A percentile compares a stretch with the other conserved stretches of the same genome.
Evolutionary conservation across 2,113 vertebrate genomes (phyloP).

Genomic region (Saccopteryx leptura): DNA sequence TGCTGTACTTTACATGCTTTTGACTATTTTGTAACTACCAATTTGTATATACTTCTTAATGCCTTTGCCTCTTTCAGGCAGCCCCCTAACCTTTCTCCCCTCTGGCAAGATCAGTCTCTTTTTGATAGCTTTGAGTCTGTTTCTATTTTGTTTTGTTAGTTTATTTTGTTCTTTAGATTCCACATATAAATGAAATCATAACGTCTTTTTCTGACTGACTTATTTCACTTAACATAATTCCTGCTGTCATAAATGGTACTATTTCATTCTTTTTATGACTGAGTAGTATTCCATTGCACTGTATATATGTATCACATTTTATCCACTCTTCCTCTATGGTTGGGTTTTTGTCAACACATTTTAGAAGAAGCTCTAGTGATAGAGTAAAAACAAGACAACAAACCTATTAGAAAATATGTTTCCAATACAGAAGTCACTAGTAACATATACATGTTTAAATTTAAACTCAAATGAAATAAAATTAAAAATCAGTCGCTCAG

Average conservation of each 20-base stretch:
- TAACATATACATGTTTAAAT: background rate
- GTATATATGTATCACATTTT: background rate
- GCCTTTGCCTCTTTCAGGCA: background rate
- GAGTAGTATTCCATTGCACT: background rate
- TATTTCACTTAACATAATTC: background rate
- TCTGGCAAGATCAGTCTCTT: background rate
- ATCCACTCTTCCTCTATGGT: fast-evolving
- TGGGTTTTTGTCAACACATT: background rate
- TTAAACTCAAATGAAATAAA: slow-evolving; percentile 16
- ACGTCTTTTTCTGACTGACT: background rate
- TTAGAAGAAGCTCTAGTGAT: background rate
- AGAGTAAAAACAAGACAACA: background rate
- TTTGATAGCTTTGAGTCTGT: background rate
- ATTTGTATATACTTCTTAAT: background rate
- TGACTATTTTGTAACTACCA: background rate
- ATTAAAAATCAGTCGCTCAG: background rate
- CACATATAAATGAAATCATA: background rate
- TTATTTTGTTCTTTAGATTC: background rate
- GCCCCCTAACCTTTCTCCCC: too few relatives aligned
- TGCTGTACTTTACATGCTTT: background rate
- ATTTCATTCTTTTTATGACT: background rate
- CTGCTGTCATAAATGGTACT: background rate
- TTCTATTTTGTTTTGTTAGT: background rate
- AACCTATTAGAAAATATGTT: background rate
- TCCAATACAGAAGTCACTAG: background rate